A percentile compares a stretch with the other conserved stretches of the same genome.
These are phyloP conservation scores for Ctenopoma kingsleyae DNA, from an alignment of 2,797 vertebrate genomes.

Conservation along the genomic window DNA sequence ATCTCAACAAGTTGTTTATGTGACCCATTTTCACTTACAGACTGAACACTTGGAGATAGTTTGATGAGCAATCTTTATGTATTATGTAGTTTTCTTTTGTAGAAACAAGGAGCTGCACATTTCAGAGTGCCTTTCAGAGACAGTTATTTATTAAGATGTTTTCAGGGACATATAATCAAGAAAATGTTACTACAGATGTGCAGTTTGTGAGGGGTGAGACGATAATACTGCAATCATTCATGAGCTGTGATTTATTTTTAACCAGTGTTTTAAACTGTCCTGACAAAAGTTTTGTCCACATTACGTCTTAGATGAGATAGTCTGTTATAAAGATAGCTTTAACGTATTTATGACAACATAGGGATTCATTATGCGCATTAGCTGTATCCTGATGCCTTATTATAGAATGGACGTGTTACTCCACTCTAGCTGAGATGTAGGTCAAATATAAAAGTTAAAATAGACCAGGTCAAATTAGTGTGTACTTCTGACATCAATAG, in stretches of 20 bases:
- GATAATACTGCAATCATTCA: slow-evolving; percentile 47
- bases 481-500: slow-evolving; percentile 50
- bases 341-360: slow-evolving; percentile 65
- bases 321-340: slow-evolving; percentile 60
- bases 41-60: slow-evolving; percentile 17
- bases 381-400: slow-evolving; percentile 70
- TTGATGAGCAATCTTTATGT: slow-evolving; percentile 44
- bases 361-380: slow-evolving; percentile 51
- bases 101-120: slow-evolving; percentile 74
- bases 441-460: slow-evolving; percentile 15
- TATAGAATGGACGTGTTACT: slow-evolving; percentile 50
- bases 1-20: slow-evolving; percentile 20
- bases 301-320: slow-evolving; percentile 46
- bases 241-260: slow-evolving; percentile 70
- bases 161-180: slow-evolving; percentile 81
- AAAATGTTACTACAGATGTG: slow-evolving; percentile 70
- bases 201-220: slow-evolving; percentile 42
- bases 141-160: slow-evolving; percentile 80
- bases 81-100: slow-evolving; percentile 48
- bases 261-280: slow-evolving; percentile 58
- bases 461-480: slow-evolving; percentile 34
- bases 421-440: slow-evolving; percentile 24
- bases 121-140: slow-evolving; percentile 83
- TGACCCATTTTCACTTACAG: slow-evolving; percentile 21
- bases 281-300: slow-evolving; percentile 15